Evolutionary conservation across 2,113 vertebrate species (phyloP).

Genomic region (Lates calcarifer): DNA sequence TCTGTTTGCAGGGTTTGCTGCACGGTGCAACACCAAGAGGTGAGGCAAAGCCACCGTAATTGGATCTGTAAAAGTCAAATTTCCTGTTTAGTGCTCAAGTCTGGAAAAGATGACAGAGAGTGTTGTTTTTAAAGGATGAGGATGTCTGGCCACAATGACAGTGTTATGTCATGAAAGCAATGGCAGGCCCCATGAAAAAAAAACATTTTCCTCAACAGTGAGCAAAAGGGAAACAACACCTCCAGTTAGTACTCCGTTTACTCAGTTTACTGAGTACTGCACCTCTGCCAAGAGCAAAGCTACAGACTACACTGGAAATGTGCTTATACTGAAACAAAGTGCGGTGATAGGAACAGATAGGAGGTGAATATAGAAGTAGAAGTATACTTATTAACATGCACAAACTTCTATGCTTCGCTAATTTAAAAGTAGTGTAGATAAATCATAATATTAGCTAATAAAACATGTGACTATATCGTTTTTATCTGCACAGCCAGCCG

Average conservation of each 20-base stretch:
- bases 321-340: not conserved
- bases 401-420: no score
- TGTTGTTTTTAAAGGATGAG: constrained; percentile 65
- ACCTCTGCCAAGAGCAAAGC: not conserved
- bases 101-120: constrained; percentile 72
- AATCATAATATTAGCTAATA: not conserved
- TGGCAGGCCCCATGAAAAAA: constrained; percentile 51
- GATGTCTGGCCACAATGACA: constrained; percentile 65
- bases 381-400: not conserved
- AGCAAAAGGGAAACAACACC: constrained; percentile 49
- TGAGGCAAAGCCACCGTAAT: constrained; percentile 70
- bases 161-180: constrained; percentile 61
- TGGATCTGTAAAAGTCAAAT: constrained; percentile 80
- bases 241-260: constrained; percentile 19
- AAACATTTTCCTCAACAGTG: constrained; percentile 44
- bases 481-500: not conserved
- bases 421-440: not conserved
- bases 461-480: not conserved
- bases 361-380: constrained; percentile 1
- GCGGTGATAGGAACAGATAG: not conserved
- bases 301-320: not conserved
- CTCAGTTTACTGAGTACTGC: constrained; percentile 6
- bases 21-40: constrained; percentile 50
- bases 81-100: constrained; percentile 74
- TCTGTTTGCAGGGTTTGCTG: constrained; percentile 43